Evolutionary conservation across 2,113 vertebrate species (phyloP), one percentile per base, ranked within the genome.

Genomic region (Gobiocypris rarus): DNA sequence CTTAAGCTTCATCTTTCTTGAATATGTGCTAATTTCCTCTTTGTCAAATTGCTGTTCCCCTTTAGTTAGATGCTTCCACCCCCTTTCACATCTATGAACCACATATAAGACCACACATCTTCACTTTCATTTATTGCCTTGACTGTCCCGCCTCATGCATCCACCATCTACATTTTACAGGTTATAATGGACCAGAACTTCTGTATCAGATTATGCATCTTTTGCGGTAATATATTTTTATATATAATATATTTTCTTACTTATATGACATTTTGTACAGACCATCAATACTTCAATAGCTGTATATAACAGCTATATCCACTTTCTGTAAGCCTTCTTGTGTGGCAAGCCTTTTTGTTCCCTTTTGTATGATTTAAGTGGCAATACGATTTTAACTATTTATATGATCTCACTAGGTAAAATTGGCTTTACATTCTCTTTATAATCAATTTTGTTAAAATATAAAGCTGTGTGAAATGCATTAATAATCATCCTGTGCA

Each of bases 151-250:
- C 5, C 50, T 22, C 13, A 78, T 48, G n/a, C 4, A 31, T 26
- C 41, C 8, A 50, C 26, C 41, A 22, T 11, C 17, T 31, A 10
- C n/a, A 10, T 34, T 19, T 61, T 14, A 19, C 56, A 28, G 9
- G n/a, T 43, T 45, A 61, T 26, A 10, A 77, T 79, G 76, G 56
- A 79, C 4, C 38, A 19, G 14, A 45, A 45, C 14, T 17, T 19
- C 38, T 45, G 1, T 9, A 63, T 45, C 38, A 45, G 41, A 41
- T 45, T 78, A 0, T 78, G 13, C n/a, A 78, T 78, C 3, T 61
- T 63, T 17, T 79, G 56, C 26, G 76, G 76, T 79, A 79, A 79
- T 69, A 9, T 69, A 28, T 50, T 74, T 2, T 74, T 13, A 1
- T 15, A 14, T 73, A 0, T n/a, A n/a, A n/a, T 31, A 31, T 28